phyloP scores from a whole-genome alignment of 2,797 vertebrate species.

The Urocyon cinereoargenteus region DNA sequence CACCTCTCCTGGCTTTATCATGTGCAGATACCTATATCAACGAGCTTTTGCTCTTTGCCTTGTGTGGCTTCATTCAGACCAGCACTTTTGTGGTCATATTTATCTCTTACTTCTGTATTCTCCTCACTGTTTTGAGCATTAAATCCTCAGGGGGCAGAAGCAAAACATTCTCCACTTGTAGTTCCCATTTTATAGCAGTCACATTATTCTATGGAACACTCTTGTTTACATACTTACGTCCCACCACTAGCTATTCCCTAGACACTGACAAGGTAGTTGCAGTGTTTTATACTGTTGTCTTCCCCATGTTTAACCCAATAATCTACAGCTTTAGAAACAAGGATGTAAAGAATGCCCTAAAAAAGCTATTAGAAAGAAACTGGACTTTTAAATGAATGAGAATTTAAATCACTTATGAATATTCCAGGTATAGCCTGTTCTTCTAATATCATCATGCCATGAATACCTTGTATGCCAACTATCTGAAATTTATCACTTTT shows the following conservation, averaged over 20 bases:
- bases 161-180: slow-evolving; percentile 75
- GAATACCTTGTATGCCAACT: neutral
- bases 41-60: slow-evolving; percentile 71
- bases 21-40: slow-evolving; percentile 66
- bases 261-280: slow-evolving; percentile 66
- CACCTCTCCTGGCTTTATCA: slow-evolving; percentile 67
- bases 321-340: slow-evolving; percentile 83
- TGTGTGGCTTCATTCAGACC: slow-evolving; percentile 77
- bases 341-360: slow-evolving; percentile 77
- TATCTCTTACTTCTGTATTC: slow-evolving; percentile 70
- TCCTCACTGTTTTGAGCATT: slow-evolving; percentile 63
- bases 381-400: neutral
- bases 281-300: slow-evolving; percentile 82
- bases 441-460: neutral
- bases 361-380: slow-evolving; percentile 46
- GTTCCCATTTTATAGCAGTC: slow-evolving; percentile 71
- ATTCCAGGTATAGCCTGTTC: rapidly evolving
- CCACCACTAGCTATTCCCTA: slow-evolving; percentile 60
- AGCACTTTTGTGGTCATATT: slow-evolving; percentile 68
- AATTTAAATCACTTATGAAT: neutral
- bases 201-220: slow-evolving; percentile 75
- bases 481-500: neutral
- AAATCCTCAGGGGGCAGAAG: slow-evolving; percentile 43
- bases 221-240: slow-evolving; percentile 78
- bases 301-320: slow-evolving; percentile 82